Percentiles rank a stretch among this genome's conserved stretches.
Conservation (phyloP, 2,888 invertebrate genomes). For the Luffia ferchaultella region DNA sequence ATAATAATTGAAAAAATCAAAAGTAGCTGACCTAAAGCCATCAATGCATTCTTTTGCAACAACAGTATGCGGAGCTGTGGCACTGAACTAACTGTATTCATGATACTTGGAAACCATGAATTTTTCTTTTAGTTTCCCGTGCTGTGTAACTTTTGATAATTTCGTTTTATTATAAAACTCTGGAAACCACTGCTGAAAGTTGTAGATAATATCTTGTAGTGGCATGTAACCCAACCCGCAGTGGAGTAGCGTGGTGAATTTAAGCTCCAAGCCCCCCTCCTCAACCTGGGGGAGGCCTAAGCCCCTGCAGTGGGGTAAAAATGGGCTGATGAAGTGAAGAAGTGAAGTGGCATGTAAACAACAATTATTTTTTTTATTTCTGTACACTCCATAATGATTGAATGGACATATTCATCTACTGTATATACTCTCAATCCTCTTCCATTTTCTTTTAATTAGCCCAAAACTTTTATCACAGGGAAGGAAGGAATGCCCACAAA, state of each 20-base stretch:
- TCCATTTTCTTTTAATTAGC: slow-evolving; percentile 8
- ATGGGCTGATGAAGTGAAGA: too few species aligned
- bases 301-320: too few species aligned
- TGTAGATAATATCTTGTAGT: slow-evolving; percentile 1
- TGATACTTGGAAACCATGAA: slow-evolving; percentile 7
- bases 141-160: slow-evolving; percentile 7
- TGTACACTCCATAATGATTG: slow-evolving; percentile 9
- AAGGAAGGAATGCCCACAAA: slow-evolving; percentile 12
- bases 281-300: too few species aligned
- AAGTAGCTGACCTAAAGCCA: neutral
- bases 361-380: slow-evolving; percentile 7
- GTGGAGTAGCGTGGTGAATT: too few species aligned
- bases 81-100: neutral
- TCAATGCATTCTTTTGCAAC: slow-evolving; percentile 5
- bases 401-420: slow-evolving; percentile 10
- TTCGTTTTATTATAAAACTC: slow-evolving; percentile 9
- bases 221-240: too few species aligned
- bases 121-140: slow-evolving; percentile 3
- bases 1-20: slow-evolving; percentile 1
- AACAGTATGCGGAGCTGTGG: neutral
- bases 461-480: slow-evolving; percentile 12
- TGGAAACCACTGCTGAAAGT: slow-evolving; percentile 4
- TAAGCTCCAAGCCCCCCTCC: too few species aligned
- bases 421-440: slow-evolving; percentile 12
- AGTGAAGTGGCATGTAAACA: slow-evolving; percentile 1